Conservation (phyloP, 2,888 invertebrate species). For the Prosapia bicincta region DNA sequence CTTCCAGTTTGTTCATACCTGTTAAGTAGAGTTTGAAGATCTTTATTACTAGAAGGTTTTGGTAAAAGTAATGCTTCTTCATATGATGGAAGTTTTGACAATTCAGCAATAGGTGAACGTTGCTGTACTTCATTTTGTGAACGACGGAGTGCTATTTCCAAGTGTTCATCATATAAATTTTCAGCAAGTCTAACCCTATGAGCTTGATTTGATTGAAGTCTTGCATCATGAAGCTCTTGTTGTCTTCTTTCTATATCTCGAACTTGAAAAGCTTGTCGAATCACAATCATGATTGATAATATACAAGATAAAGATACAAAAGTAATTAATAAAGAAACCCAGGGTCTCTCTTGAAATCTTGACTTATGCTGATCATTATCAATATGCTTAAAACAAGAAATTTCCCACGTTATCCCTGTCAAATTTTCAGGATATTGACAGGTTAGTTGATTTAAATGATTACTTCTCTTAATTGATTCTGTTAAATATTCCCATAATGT, state of each 20-base stretch:
- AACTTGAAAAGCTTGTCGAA: slow-evolving; percentile 14
- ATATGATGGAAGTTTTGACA: slow-evolving; percentile 22
- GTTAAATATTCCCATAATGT: slow-evolving; percentile 11
- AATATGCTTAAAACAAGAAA: slow-evolving; percentile 2
- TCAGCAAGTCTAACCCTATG: not conserved
- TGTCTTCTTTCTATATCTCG: slow-evolving; percentile 13
- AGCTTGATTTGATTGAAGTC: not conserved
- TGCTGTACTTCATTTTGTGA: slow-evolving; percentile 19
- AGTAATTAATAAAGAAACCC: slow-evolving; percentile 16
- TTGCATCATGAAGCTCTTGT: not conserved
- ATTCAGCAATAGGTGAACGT: slow-evolving; percentile 6
- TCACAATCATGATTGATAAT: slow-evolving; percentile 7
- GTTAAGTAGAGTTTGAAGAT: slow-evolving; percentile 8
- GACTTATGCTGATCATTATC: not conserved
- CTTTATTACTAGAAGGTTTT: slow-evolving; percentile 7
- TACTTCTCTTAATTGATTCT: not conserved
- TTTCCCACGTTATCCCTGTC: slow-evolving; percentile 13
- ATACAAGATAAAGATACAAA: slow-evolving; percentile 12
- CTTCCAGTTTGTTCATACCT: slow-evolving; percentile 11
- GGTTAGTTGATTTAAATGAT: slow-evolving; percentile 6
- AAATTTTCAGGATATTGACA: slow-evolving; percentile 18
- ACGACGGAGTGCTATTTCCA: slow-evolving; percentile 14
- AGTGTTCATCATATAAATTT: slow-evolving; percentile 15
- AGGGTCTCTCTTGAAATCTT: not conserved
- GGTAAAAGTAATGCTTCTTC: slow-evolving; percentile 19